Evolutionary conservation across 2,113 vertebrate genomes (phyloP).

Genomic region (Myotis brandtii): DNA sequence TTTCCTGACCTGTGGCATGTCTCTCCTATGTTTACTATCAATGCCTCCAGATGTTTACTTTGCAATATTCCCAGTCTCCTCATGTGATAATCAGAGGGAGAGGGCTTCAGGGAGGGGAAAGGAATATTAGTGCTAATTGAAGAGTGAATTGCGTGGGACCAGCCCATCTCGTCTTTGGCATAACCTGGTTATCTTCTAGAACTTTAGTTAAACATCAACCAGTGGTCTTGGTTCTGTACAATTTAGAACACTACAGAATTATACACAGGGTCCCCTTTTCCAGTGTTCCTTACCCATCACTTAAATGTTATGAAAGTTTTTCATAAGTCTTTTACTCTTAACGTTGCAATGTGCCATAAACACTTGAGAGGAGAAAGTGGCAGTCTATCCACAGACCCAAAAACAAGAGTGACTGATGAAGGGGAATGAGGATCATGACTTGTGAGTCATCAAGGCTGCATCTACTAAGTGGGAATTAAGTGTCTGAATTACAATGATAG

Average conservation of each 20-base stretch:
- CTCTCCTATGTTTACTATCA: slow-evolving; percentile 72
- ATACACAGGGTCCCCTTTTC: background rate
- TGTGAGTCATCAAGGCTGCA: slow-evolving; percentile 60
- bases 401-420: background rate
- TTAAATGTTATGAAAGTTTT: background rate
- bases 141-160: background rate
- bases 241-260: background rate
- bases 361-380: background rate
- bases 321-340: slow-evolving; percentile 2
- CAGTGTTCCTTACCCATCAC: background rate
- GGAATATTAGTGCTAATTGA: background rate
- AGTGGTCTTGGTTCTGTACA: background rate
- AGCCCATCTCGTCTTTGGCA: background rate
- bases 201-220: background rate
- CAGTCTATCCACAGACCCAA: background rate
- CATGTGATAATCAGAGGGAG: background rate
- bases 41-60: slow-evolving; percentile 67
- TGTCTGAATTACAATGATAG: slow-evolving; percentile 76
- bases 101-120: background rate
- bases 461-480: slow-evolving; percentile 29
- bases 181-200: background rate
- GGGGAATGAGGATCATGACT: background rate
- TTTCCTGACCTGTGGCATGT: slow-evolving; percentile 64
- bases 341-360: background rate
- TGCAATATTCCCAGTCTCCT: slow-evolving; percentile 57